These are phyloP conservation scores for Melipona quadrifasciata DNA, from an alignment of 1,140 invertebrate genomes.

Conservation along the genomic window DNA sequence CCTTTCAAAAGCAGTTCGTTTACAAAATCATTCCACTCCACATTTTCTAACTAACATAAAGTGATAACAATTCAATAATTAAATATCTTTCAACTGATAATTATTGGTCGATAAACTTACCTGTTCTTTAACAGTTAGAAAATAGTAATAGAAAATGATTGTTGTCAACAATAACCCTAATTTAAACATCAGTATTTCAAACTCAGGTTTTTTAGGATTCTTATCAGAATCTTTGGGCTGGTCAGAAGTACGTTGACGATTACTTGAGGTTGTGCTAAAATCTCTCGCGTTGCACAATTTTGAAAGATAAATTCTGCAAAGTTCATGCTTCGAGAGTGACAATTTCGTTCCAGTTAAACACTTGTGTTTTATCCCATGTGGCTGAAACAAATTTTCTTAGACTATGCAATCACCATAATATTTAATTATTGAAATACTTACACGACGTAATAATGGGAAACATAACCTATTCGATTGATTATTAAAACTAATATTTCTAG, in stretches of 20 bases:
- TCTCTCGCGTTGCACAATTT: slow-evolving; percentile 29
- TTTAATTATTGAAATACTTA: slow-evolving; percentile 29
- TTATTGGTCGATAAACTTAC: slow-evolving; percentile 21
- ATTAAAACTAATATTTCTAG: slow-evolving; percentile 17
- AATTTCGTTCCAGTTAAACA: slow-evolving; percentile 80
- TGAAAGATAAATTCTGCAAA: slow-evolving; percentile 9
- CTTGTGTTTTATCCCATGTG: slow-evolving; percentile 72
- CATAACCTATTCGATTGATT: slow-evolving; percentile 44
- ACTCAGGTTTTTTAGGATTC: slow-evolving; percentile 41
- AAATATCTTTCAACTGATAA: background rate
- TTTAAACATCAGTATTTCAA: slow-evolving; percentile 39
- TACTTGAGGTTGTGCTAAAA: slow-evolving; percentile 51
- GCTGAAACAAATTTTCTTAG: slow-evolving; percentile 50
- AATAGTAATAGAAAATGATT: too few species aligned
- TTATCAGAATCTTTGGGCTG: slow-evolving; percentile 46
- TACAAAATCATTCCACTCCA: slow-evolving; percentile 98
- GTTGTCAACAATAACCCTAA: background rate
- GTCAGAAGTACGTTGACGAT: slow-evolving; percentile 32
- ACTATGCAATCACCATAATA: background rate
- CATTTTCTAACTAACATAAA: background rate
- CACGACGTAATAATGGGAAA: slow-evolving; percentile 51
- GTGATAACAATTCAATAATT: background rate
- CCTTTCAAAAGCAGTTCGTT: slow-evolving; percentile 96
- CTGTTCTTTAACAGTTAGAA: too few species aligned
- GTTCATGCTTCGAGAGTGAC: slow-evolving; percentile 54